Conservation (phyloP, 2,113 vertebrate genomes). For the Mesocricetus auratus region DNA sequence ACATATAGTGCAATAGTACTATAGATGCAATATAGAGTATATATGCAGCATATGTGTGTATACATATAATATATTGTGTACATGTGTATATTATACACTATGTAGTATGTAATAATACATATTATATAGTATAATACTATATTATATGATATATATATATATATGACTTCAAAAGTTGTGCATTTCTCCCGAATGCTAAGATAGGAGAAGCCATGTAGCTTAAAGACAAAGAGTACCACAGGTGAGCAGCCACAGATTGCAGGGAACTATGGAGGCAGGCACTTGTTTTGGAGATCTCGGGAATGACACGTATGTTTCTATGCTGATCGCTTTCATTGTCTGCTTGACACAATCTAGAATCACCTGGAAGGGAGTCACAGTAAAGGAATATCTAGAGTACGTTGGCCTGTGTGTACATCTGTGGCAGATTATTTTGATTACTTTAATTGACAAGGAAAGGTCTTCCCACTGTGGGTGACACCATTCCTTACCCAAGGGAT, state of each 20-base stretch:
- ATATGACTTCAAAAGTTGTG: background rate
- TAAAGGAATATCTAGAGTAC: background rate
- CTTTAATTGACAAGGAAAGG: background rate
- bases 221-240: background rate
- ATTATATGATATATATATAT: background rate
- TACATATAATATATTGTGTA: too few species aligned
- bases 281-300: background rate
- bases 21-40: too few species aligned
- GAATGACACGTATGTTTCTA: background rate
- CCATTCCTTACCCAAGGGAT: background rate
- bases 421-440: background rate
- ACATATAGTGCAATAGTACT: too few species aligned
- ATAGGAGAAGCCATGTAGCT: background rate
- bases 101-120: too few species aligned
- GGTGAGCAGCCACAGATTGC: background rate
- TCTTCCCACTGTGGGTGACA: background rate
- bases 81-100: too few species aligned
- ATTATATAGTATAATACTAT: too few species aligned
- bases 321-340: background rate
- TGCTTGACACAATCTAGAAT: background rate
- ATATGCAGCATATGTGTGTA: too few species aligned
- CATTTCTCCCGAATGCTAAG: background rate
- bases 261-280: background rate
- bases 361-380: background rate
- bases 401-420: background rate